Evolutionary conservation across 2,113 vertebrate genomes (phyloP), one percentile per base, ranked within the genome.

Genomic region (Dicentrarchus labrax): DNA sequence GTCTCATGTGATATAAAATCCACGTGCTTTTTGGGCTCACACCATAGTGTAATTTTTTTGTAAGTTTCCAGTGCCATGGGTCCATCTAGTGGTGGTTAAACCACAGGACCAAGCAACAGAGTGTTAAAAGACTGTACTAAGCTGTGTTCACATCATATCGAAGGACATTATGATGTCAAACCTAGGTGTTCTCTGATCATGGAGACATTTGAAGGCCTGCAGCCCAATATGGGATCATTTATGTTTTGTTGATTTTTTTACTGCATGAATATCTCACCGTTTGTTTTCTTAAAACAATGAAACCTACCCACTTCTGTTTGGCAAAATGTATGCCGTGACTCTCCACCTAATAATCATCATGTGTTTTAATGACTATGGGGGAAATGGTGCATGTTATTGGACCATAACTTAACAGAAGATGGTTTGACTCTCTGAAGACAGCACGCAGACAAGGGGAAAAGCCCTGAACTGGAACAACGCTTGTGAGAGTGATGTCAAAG

Each of bases 41-140:
- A 17, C 36, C 61, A 0, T 76, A 30, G 62, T 74, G 60, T 71
- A 21, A 30, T 76, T 57, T 67, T 65, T 57, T 67, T 64, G 11
- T n/a, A 86, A 5, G 53, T 88, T 78, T 87, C 77, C 75, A 86
- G 85, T 88, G 86, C 90, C 91, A 88, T 86, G 84, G 80, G 77
- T 85, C 87, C 83, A 88, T 86, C 83, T 91, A 82, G 88, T 85
- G 89, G 85, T 83, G 59, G 67, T 21, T 53, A 60, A 61, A 85
- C 80, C 72, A 90, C 84, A 75, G 83, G 79, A 85, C 87, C 82
- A 86, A 36, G 59, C 48, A 70, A 69, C 76, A 74, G 68, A 66
- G 75, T 80, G 68, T 77, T 54, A 68, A 24, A 21, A 57, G 65
- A 85, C 68, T 21, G 39, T 75, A 67, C 24, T 30, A 43, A 82